Conservation (phyloP, 2,797 vertebrate genomes). For the Urosaurus nigricauda region DNA sequence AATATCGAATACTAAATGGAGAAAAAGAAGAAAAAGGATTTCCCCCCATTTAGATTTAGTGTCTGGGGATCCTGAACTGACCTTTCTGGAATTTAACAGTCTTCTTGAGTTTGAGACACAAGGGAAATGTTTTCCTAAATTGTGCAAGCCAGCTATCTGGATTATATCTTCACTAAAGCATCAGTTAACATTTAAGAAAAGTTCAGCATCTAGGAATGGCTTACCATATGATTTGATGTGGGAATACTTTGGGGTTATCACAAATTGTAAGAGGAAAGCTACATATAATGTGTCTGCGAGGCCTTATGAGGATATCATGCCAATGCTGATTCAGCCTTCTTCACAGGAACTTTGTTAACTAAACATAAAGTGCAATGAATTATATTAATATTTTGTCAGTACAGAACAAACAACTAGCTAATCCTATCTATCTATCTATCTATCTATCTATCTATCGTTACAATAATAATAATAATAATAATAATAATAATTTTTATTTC, state of each 20-base stretch:
- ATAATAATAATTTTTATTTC: no score
- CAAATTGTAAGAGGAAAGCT: slow-evolving; percentile 2
- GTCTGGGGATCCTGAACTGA: slow-evolving; percentile 44
- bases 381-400: neutral
- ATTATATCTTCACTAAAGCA: slow-evolving; percentile 35
- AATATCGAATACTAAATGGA: slow-evolving; percentile 8
- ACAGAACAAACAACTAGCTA: neutral
- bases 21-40: neutral
- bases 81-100: slow-evolving; percentile 49
- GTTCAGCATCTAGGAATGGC: slow-evolving; percentile 48
- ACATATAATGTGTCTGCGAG: neutral
- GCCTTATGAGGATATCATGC: neutral
- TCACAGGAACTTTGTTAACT: neutral
- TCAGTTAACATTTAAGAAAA: slow-evolving; percentile 53
- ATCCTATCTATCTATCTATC: no score
- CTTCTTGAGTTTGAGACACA: slow-evolving; percentile 13
- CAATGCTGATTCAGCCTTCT: neutral
- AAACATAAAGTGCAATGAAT: neutral
- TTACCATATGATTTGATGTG: slow-evolving; percentile 37
- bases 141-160: slow-evolving; percentile 18
- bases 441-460: no score
- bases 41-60: slow-evolving; percentile 19
- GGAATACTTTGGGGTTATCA: slow-evolving; percentile 28
- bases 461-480: no score
- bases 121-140: slow-evolving; percentile 46